Percentiles rank a stretch among this genome's conserved stretches.
Conservation (phyloP, 2,888 invertebrate genomes). For the Unio delphinus region DNA sequence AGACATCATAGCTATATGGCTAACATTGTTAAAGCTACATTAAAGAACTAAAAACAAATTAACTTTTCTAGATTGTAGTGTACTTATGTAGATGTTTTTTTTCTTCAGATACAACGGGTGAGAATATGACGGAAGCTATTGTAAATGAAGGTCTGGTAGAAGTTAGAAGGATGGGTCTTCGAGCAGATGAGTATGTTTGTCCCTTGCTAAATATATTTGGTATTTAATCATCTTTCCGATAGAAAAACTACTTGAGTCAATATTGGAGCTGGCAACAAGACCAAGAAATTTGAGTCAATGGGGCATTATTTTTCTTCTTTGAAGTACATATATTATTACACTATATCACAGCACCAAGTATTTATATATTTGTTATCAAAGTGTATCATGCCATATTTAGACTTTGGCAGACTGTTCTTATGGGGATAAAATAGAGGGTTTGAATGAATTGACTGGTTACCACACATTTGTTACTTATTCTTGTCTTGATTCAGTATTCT, state of each 20-base stretch:
- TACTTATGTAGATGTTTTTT: neutral
- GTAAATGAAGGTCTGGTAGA: constrained; percentile 91
- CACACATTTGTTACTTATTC: neutral
- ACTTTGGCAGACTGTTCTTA: neutral
- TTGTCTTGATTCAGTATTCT: neutral
- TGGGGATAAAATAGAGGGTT: neutral
- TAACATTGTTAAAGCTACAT: no score
- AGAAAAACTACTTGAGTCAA: no score
- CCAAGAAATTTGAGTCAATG: no score
- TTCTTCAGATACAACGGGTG: constrained; percentile 78
- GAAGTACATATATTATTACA: no score
- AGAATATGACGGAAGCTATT: constrained; percentile 90
- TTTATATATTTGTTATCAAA: no score
- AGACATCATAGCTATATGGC: no score
- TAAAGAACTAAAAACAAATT: no score
- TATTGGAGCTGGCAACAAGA: no score
- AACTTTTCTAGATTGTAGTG: no score
- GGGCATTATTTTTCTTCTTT: no score
- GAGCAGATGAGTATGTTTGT: constrained; percentile 73
- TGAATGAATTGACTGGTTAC: neutral
- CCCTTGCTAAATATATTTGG: neutral
- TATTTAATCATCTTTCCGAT: neutral
- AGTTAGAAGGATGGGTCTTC: constrained; percentile 75
- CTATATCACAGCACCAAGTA: no score
- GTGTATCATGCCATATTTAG: neutral